Evolutionary conservation across 2,888 invertebrate genomes (phyloP), one percentile per base, ranked within the genome.

Genomic region (Eretmocerus hayati): DNA sequence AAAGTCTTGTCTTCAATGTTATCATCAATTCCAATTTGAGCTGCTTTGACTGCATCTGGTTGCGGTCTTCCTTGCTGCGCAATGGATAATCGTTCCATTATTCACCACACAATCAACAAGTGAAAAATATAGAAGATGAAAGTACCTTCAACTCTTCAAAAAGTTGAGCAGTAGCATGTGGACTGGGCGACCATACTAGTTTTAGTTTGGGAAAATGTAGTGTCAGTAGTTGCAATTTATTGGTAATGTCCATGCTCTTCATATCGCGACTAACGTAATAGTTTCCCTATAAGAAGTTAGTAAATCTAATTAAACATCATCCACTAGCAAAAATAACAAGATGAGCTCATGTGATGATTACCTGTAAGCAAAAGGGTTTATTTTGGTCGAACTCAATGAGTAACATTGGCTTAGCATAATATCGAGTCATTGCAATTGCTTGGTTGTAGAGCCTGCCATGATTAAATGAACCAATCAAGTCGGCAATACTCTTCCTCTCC

Each of bases 321-420:
- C n/a, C n/a, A n/a, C n/a, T n/a, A n/a, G n/a, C n/a, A n/a, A n/a
- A n/a, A n/a, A n/a, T n/a, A n/a, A n/a, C n/a, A n/a, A n/a, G n/a
- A n/a, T n/a, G n/a, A n/a, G n/a, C n/a, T n/a, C n/a, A n/a, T n/a
- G n/a, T n/a, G n/a, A 26, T 26, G 11, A 19, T 33, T 46, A 88
- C 89, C 79, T 91, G 90, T 59, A 93, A 77, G 60, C 87, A 84
- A 66, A 95, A 95, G 1, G 90, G 85, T 72, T 89, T 92, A 66
- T 89, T 90, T 66, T 90, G 87, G 74, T 95, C 94, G 74, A 96
- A 96, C 74, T 97, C 97, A 42, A 97, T 95, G 0, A 97, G 79
- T 30, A 97, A 76, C 72, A 95, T 86, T 0, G 95, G 91, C 59
- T 87, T 85, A 19, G 81, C 77, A 68, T 94, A 94, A 72, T 85